Conservation (phyloP, 1,140 invertebrate genomes). For the Saccostrea glomerata region DNA sequence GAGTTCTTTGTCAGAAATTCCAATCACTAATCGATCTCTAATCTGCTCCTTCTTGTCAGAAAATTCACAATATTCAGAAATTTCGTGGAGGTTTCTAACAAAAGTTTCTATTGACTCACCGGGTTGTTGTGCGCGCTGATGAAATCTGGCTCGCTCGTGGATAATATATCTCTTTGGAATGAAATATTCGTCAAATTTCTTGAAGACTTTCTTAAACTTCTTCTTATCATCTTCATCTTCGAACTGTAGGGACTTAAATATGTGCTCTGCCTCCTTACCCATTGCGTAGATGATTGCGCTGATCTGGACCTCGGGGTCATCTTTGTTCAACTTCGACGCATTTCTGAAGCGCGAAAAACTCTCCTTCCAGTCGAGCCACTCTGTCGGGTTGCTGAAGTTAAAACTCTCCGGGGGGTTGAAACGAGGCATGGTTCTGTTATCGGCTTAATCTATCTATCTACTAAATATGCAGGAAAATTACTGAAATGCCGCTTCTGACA, state of each 20-base stretch:
- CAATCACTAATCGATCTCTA: slow-evolving; percentile 52
- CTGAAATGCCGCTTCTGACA: too few species aligned
- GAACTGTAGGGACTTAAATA: slow-evolving; percentile 12
- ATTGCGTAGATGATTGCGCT: slow-evolving; percentile 52
- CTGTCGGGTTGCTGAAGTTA: slow-evolving; percentile 46
- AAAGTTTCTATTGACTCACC: slow-evolving; percentile 52
- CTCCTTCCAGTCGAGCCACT: slow-evolving; percentile 50
- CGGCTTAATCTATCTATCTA: too few species aligned
- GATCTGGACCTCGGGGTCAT: slow-evolving; percentile 46
- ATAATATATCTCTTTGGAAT: slow-evolving; percentile 56
- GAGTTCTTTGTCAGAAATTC: slow-evolving; percentile 43
- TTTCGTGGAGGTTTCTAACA: slow-evolving; percentile 45
- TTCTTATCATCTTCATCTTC: slow-evolving; percentile 39
- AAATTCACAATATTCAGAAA: slow-evolving; percentile 56
- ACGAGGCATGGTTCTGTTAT: slow-evolving; percentile 30
- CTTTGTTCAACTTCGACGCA: slow-evolving; percentile 43
- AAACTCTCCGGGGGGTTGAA: slow-evolving; percentile 50
- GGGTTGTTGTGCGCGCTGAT: slow-evolving; percentile 37
- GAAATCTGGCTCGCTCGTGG: slow-evolving; percentile 50
- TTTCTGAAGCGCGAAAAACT: slow-evolving; percentile 42
- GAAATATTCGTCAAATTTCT: slow-evolving; percentile 59
- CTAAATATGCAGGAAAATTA: too few species aligned
- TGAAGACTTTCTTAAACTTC: slow-evolving; percentile 47
- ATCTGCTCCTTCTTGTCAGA: slow-evolving; percentile 46
- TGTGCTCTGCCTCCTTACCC: slow-evolving; percentile 49